Evolutionary conservation across 1,140 invertebrate genomes (phyloP).

Genomic region (Macrotrachela quadricornifera): DNA sequence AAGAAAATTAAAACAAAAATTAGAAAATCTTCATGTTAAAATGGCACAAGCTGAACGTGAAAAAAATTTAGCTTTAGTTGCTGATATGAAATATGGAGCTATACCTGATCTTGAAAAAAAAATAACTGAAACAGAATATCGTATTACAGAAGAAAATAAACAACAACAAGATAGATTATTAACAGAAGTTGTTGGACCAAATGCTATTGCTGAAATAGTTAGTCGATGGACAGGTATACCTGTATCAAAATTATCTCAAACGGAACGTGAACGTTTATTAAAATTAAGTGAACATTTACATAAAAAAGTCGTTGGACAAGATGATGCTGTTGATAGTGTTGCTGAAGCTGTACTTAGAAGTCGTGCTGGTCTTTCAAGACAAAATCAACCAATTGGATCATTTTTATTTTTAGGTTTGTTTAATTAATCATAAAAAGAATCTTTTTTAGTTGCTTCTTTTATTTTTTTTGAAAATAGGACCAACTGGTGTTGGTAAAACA

Average conservation of each 20-base stretch:
- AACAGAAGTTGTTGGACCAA: background rate
- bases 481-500: conserved; percentile 11
- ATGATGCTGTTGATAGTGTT: background rate
- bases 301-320: background rate
- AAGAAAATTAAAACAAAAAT: conserved; percentile 6
- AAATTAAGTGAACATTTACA: background rate
- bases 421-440: too few species aligned
- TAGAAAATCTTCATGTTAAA: conserved; percentile 13
- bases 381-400: conserved; percentile 5
- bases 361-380: background rate
- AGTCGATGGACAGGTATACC: background rate
- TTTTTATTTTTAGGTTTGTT: conserved; percentile 10
- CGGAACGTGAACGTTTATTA: background rate
- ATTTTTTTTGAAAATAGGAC: too few species aligned
- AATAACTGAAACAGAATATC: background rate
- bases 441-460: too few species aligned
- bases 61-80: conserved; percentile 13
- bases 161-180: background rate
- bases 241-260: background rate
- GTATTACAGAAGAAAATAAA: background rate
- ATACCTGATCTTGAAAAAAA: conserved; percentile 11
- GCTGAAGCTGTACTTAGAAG: background rate
- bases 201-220: background rate
- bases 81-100: conserved; percentile 12
- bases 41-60: conserved; percentile 14